Evolutionary conservation across 2,113 vertebrate species (phyloP), one percentile per base, ranked within the genome.

Genomic region (Corythoichthys haematopterus): DNA sequence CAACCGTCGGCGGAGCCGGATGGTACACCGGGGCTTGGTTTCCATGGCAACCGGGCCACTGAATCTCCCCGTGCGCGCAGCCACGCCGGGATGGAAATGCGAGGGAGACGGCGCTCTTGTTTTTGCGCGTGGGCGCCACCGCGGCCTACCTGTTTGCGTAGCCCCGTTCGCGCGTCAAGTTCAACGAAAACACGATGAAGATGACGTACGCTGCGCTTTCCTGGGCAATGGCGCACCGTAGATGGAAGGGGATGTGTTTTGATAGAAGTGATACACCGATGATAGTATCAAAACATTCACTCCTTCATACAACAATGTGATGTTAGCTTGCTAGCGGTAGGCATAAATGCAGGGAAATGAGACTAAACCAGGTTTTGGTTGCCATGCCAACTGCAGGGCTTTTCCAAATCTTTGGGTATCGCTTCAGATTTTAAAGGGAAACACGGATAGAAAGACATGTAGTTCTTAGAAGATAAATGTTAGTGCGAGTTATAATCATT

Each of bases 11-110:
- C 72, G 58, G 76, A 88, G 86, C 85, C 64, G 78, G 81, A 75
- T 86, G 86, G 83, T 91, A 90, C 87, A 85, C 89, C 82, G 74
- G 55, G 63, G 88, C 88, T 81, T 76, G 91, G 92, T 93, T 91
- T 84, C 91, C 84, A 90, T 87, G 84, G 88, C 77, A 86, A 93
- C 91, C 77, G 50, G 80, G 82, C 84, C 85, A 81, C 84, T 84
- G 87, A 91, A 81, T 90, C 85, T 90, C 81, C 85, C 86, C 80
- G 71, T 64, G 80, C 64, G 82, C 78, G 76, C 74, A 82, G 75
- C 84, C 84, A 65, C 81, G 78, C 84, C 86, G 74, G 82, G 89
- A 88, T 85, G 82, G 80, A 82, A 79, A 80, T 81, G 82, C 80
- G 71, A 79, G 81, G 78, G 72, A 73, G 70, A 81, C 68, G 76